A percentile compares a stretch with the other conserved stretches of the same genome.
These are phyloP conservation scores for Chaetodon trifasciatus DNA, from an alignment of 2,797 vertebrate species.

Conservation along the genomic window DNA sequence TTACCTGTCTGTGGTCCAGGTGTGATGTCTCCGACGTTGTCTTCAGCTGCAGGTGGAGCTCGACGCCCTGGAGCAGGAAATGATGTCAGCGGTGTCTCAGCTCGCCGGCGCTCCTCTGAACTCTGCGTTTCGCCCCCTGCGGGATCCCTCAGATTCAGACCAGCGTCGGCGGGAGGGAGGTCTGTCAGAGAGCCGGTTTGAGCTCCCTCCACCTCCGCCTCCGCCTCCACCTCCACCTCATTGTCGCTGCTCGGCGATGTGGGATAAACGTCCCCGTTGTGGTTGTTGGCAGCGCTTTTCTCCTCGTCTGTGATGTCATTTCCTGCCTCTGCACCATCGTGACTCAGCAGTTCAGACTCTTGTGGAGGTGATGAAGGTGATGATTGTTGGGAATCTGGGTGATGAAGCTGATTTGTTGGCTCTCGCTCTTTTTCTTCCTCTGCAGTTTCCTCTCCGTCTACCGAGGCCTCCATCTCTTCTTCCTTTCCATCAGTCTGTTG, in stretches of 20 bases:
- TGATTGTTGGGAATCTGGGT: background rate
- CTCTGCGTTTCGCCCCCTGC: background rate
- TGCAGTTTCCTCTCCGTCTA: background rate
- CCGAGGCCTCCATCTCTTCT: background rate
- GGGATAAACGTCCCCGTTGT: conserved; percentile 35
- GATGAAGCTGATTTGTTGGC: background rate
- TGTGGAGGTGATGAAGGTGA: background rate
- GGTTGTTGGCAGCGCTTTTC: conserved; percentile 26
- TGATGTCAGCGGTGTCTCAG: conserved; percentile 10
- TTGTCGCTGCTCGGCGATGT: conserved; percentile 50
- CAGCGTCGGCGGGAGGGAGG: rapidly evolving
- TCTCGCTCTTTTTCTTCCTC: background rate
- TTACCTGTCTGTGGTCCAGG: conserved; percentile 35
- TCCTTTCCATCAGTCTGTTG: background rate
- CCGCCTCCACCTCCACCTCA: background rate
- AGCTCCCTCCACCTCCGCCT: background rate
- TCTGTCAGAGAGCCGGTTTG: background rate
- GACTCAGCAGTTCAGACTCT: background rate
- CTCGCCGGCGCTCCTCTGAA: background rate
- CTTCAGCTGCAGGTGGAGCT: background rate
- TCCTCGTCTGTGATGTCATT: background rate
- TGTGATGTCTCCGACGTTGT: background rate
- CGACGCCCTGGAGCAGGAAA: background rate
- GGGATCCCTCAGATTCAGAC: background rate
- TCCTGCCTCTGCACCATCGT: background rate